Base-by-base conservation (phyloP, 2,797 vertebrate genomes). In the Sternotherus odoratus region DNA sequence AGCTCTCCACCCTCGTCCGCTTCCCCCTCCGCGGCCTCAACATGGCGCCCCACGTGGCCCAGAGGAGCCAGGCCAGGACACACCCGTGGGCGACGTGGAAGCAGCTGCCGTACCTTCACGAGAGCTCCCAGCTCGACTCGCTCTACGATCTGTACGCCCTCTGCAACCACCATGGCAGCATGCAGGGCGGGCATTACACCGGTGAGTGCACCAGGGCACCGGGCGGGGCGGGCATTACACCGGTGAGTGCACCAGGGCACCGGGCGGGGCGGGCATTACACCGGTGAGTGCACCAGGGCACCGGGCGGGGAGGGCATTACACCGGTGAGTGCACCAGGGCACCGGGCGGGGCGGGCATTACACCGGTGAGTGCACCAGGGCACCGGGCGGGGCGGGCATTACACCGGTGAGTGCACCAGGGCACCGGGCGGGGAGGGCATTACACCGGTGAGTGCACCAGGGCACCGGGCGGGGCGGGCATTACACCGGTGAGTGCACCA, bases 181-280 rank as follows among this genome's bases (percentile, higher is more conserved):
- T 99, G 98, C 99, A 99, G 48, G 99, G 99, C 28, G 99, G 99
- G 85, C 99, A 99, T 97, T 99, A 99, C 94, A 99, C 99, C 19
- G 99, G 99, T 99, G 97, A 97, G 98, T 4, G 7, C 2, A 1
- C 6, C 66, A 12, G 23, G 50, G 51, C 63, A 77, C 26, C 39
- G 3, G 10, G 50, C 3, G 1, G 30, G 50, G 15, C 11, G n/a
- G 24, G 30, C 51, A 39, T 10, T 39, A 12, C 5, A 8, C 75
- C 3, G 51, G 56, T 12, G 7, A 26, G 51, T 36, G 26, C 16
- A 3, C 12, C 26, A 0, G 1, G 82, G 79, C n/a, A 3, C 16
- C 13, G 2, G 1, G 1, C 1, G 7, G 49, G 28, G 13, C 4
- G n/a, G 16, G 9, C 48, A 46, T 12, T n/a, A 19, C 8, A 16